Conservation (phyloP, 2,113 vertebrate genomes). For the Dryoscopus gambensis region DNA sequence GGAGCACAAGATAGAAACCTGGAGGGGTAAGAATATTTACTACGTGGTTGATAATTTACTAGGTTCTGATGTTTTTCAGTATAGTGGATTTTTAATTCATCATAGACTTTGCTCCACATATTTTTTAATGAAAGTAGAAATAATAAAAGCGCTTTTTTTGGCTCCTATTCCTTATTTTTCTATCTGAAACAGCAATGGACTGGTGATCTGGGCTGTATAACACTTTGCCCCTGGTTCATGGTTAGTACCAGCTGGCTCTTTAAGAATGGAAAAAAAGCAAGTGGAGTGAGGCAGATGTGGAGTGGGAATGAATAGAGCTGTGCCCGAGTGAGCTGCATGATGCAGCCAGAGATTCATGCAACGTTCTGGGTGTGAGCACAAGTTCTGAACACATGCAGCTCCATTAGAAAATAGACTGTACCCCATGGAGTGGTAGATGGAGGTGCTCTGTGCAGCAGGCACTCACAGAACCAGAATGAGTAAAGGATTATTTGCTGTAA, state of each 20-base stretch:
- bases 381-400: background rate
- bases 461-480: background rate
- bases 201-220: background rate
- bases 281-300: background rate
- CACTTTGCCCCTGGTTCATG: accelerated
- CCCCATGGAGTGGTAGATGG: accelerated
- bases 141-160: background rate
- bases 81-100: background rate
- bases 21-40: constrained; percentile 83
- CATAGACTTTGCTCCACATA: background rate
- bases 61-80: background rate
- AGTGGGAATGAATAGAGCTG: background rate
- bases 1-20: constrained; percentile 97
- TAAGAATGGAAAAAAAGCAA: background rate
- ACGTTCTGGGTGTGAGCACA: background rate
- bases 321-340: accelerated
- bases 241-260: background rate
- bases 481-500: background rate
- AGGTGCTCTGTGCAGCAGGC: background rate
- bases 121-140: background rate
- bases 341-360: background rate
- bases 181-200: background rate
- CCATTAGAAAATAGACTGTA: accelerated
- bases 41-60: background rate
- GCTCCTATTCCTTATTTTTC: background rate